Evolutionary conservation across 2,113 vertebrate species (phyloP).

Genomic region (Strix uralensis): DNA sequence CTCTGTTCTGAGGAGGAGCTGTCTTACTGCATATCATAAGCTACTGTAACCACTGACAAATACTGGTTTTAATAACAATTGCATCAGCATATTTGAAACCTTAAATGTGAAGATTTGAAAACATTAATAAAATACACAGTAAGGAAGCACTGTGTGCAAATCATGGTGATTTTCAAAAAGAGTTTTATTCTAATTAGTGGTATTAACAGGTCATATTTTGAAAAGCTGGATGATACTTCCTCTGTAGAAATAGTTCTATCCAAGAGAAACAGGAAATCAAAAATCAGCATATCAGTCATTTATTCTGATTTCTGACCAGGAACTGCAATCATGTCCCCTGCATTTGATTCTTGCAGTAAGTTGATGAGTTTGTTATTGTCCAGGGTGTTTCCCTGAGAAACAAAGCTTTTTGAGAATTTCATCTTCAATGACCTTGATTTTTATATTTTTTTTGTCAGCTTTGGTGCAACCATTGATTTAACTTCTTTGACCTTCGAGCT

Average conservation of each 20-base stretch:
- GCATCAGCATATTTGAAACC: not conserved
- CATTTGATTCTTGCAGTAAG: constrained; percentile 83
- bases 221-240: not conserved
- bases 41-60: not conserved
- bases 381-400: constrained; percentile 81
- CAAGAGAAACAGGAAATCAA: not conserved
- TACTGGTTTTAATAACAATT: not conserved
- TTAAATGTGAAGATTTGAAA: not conserved
- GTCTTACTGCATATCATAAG: not conserved
- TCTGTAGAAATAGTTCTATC: not conserved
- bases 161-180: not conserved
- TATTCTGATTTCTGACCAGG: not conserved
- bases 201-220: not conserved
- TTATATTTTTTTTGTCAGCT: constrained; percentile 70
- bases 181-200: not conserved
- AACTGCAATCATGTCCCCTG: not conserved
- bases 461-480: constrained; percentile 80
- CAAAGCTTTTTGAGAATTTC: constrained; percentile 80
- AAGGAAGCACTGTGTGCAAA: not conserved
- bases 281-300: not conserved
- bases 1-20: not conserved
- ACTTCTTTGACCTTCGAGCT: constrained; percentile 81
- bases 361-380: constrained; percentile 83
- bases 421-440: constrained; percentile 78
- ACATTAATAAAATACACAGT: not conserved